Evolutionary conservation across 2,888 invertebrate genomes (phyloP).

Genomic region (Gastracanthus pulcherrimus): DNA sequence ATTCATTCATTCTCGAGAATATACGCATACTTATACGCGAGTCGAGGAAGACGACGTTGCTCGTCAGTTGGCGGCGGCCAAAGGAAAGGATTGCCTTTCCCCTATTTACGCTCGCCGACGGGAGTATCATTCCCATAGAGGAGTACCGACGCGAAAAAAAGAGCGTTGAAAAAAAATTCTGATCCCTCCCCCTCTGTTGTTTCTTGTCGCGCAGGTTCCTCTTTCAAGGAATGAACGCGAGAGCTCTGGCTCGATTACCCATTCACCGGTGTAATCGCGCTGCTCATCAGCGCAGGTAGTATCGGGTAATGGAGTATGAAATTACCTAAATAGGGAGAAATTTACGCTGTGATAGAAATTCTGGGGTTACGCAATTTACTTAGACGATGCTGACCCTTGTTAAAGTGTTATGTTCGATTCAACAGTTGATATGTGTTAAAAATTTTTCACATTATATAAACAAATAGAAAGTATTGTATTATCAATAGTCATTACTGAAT

Average conservation of each 20-base stretch:
- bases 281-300: constrained; percentile 42
- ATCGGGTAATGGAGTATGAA: constrained; percentile 52
- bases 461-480: too few species aligned
- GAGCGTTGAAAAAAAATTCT: background rate
- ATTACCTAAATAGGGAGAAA: constrained; percentile 45
- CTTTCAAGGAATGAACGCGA: constrained; percentile 29
- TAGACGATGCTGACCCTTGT: background rate
- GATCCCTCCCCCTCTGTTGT: constrained; percentile 8
- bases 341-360: too few species aligned
- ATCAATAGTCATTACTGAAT: too few species aligned
- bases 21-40: too few species aligned
- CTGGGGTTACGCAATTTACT: constrained; percentile 40
- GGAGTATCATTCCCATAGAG: constrained; percentile 59
- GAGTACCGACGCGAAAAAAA: constrained; percentile 7
- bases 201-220: background rate
- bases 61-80: background rate
- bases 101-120: constrained; percentile 53
- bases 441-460: too few species aligned
- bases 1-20: constrained; percentile 59
- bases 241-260: constrained; percentile 46
- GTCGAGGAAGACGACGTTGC: constrained; percentile 9
- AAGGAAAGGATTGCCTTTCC: background rate
- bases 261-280: constrained; percentile 47
- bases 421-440: too few species aligned
- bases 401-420: too few species aligned